A percentile compares a stretch with the other conserved stretches of the same genome.
Conservation (phyloP, 2,888 invertebrate species). For the Phortica magna region DNA sequence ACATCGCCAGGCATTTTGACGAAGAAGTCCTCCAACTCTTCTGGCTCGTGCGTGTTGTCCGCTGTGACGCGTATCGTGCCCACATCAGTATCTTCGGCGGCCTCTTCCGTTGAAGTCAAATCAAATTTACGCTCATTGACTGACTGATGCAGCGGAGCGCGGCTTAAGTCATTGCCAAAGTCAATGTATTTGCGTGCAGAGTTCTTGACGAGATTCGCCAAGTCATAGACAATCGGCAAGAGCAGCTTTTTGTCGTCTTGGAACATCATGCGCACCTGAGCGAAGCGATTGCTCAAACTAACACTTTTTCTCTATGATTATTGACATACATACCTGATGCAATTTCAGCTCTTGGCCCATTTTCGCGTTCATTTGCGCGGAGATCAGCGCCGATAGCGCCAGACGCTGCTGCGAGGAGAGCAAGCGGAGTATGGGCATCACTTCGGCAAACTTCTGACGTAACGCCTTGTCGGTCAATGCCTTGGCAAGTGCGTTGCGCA, state of each 20-base stretch:
- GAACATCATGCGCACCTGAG: conserved; percentile 81
- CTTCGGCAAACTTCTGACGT: conserved; percentile 81
- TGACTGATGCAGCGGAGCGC: conserved; percentile 46
- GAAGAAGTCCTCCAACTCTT: conserved; percentile 68
- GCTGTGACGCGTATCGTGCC: conserved; percentile 56
- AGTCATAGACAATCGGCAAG: conserved; percentile 83
- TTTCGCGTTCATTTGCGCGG: conserved; percentile 81
- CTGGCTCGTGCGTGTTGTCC: conserved; percentile 31
- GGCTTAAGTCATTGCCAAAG: conserved; percentile 54
- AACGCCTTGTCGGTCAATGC: conserved; percentile 82
- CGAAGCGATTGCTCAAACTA: not conserved
- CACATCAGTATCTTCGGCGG: conserved; percentile 49
- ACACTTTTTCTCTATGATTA: not conserved
- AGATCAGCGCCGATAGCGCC: conserved; percentile 82
- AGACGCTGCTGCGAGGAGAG: conserved; percentile 82
- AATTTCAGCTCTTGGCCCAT: conserved; percentile 79
- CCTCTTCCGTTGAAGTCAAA: conserved; percentile 49
- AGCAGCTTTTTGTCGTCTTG: conserved; percentile 81
- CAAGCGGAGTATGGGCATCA: conserved; percentile 83
- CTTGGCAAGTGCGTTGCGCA: conserved; percentile 80
- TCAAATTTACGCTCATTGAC: conserved; percentile 56
- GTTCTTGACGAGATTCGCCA: conserved; percentile 82
- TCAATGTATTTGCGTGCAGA: conserved; percentile 76
- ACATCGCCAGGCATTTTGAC: conserved; percentile 65
- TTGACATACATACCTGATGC: conserved; percentile 79